These are phyloP conservation scores for Drosophila acutilabella DNA, from an alignment of 2,888 invertebrate genomes.

Conservation along the genomic window DNA sequence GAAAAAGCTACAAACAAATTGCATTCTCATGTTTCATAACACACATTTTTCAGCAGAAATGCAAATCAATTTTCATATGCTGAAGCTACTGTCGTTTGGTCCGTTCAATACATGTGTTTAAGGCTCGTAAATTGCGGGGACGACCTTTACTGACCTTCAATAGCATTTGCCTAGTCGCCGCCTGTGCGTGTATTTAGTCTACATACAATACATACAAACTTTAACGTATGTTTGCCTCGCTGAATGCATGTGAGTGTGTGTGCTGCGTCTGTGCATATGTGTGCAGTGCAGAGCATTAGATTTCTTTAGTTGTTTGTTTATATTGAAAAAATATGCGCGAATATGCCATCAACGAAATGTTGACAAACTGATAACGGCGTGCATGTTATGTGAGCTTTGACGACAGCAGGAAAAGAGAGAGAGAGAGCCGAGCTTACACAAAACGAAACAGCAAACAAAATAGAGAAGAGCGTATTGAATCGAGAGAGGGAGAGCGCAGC, in stretches of 20 bases:
- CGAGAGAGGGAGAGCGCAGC: not conserved
- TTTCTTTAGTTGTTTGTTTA: conserved; percentile 74
- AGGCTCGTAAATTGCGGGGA: conserved; percentile 48
- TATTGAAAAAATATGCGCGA: conserved; percentile 67
- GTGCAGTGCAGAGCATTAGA: conserved; percentile 54
- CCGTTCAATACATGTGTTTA: conserved; percentile 41
- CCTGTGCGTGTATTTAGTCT: conserved; percentile 33
- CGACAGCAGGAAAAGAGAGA: conserved; percentile 19
- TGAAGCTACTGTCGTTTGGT: conserved; percentile 14
- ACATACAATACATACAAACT: not conserved
- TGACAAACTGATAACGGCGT: conserved; percentile 65
- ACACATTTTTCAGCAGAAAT: conserved; percentile 26
- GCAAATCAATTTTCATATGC: conserved; percentile 33
- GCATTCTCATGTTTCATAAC: conserved; percentile 71
- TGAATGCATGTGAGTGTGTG: conserved; percentile 8
- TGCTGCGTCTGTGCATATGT: conserved; percentile 18
- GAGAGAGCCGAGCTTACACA: conserved; percentile 33
- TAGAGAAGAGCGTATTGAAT: conserved; percentile 1
- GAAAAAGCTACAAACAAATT: conserved; percentile 43
- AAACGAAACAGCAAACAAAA: not conserved
- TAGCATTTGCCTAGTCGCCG: conserved; percentile 61
- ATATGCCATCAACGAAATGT: conserved; percentile 48
- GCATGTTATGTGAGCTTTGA: conserved; percentile 61
- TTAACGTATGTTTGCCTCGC: conserved; percentile 23
- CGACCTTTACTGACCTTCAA: conserved; percentile 80